These are phyloP conservation scores for Austrolebias charrua DNA, from an alignment of 2,797 vertebrate genomes.

Conservation along the genomic window DNA sequence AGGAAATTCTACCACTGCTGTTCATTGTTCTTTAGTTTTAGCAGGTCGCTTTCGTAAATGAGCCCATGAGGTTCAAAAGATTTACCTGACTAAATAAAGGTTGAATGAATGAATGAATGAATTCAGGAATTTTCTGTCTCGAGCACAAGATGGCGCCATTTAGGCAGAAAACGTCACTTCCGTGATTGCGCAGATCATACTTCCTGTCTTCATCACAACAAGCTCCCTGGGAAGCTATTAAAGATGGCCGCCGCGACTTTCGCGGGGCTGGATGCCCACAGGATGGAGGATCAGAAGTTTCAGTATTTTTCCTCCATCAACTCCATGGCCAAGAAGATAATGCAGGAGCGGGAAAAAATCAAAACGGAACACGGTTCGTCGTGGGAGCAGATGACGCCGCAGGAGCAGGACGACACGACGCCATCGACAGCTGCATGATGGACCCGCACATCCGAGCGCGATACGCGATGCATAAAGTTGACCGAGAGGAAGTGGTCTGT, in stretches of 20 bases:
- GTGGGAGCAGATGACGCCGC: conserved; percentile 89
- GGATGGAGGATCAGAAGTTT: conserved; percentile 89
- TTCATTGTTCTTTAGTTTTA: too few relatives aligned
- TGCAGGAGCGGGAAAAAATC: conserved; percentile 93
- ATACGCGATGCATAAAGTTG: conserved; percentile 82
- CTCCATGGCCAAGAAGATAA: conserved; percentile 95
- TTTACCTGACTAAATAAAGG: too few relatives aligned
- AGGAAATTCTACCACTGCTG: too few relatives aligned
- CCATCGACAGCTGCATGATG: conserved; percentile 92
- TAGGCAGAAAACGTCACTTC: neutral
- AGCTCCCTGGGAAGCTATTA: conserved; percentile 45
- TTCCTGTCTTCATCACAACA: conserved; percentile 33
- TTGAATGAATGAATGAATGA: too few relatives aligned
- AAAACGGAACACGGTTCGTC: conserved; percentile 84
- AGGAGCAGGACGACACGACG: conserved; percentile 90
- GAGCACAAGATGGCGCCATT: conserved; percentile 32
- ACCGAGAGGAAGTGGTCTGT: conserved; percentile 74
- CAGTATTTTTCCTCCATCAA: conserved; percentile 97
- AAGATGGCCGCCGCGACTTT: conserved; percentile 83
- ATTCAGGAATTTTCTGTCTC: too few relatives aligned
- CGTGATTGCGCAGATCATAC: neutral
- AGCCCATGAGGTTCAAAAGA: too few relatives aligned
- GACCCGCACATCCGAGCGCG: conserved; percentile 86
- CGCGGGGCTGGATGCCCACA: conserved; percentile 81
- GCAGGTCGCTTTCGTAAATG: too few relatives aligned